phyloP scores from a whole-genome alignment of 30 jellyfish, hydroid and myxozoan genomes.

The Pelagia noctiluca region DNA sequence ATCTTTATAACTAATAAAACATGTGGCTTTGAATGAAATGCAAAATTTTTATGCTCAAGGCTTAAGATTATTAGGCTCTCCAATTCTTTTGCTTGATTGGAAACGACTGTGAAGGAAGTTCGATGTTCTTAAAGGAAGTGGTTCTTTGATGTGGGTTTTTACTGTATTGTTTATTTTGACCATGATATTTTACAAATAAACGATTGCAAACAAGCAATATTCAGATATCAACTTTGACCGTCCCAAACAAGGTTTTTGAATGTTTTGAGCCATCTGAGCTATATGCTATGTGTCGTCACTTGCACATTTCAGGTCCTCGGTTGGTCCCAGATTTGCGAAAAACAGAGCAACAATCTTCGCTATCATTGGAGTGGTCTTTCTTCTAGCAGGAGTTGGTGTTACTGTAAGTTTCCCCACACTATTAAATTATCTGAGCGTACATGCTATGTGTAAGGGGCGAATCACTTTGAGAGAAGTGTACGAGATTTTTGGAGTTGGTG shows the following conservation, averaged over 20 bases:
- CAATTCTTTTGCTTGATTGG: not conserved
- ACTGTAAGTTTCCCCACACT: constrained; percentile 65
- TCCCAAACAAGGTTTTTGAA: not conserved
- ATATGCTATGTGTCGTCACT: not conserved
- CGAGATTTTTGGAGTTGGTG: not conserved
- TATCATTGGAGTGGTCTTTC: constrained; percentile 75
- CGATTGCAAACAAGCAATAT: not conserved
- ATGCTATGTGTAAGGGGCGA: not conserved
- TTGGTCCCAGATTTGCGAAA: constrained; percentile 85
- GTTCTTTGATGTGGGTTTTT: not conserved
- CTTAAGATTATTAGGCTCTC: not conserved
- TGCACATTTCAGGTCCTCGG: constrained; percentile 75
- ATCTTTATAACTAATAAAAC: too few species aligned
- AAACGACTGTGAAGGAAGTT: too few species aligned
- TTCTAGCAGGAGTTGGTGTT: constrained; percentile 91
- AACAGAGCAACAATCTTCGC: constrained; percentile 85
- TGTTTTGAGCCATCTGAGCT: not conserved
- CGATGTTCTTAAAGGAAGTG: not conserved
- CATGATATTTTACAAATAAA: not conserved
- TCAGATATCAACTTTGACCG: not conserved
- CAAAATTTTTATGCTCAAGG: not conserved
- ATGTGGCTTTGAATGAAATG: too few species aligned
- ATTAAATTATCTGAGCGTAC: too few species aligned
- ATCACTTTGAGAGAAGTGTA: not conserved
- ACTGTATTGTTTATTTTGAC: too few species aligned